These are phyloP conservation scores for Dastarcus helophoroides DNA, from an alignment of 2,888 invertebrate genomes.

Conservation along the genomic window DNA sequence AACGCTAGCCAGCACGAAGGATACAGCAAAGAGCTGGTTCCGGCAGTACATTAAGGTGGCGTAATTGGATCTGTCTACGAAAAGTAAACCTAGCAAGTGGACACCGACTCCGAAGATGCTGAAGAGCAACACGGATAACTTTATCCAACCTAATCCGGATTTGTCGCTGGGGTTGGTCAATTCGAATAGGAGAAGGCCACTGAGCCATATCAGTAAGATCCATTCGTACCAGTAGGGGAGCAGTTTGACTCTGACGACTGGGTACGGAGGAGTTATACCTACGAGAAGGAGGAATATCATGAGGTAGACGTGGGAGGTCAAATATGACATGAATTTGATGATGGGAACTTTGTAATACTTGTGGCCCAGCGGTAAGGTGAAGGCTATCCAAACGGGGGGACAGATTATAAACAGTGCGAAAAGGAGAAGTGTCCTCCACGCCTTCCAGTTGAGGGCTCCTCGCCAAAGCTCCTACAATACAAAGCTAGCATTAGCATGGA, in stretches of 20 bases:
- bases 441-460: conserved; percentile 92
- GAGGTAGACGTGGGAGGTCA: conserved; percentile 96
- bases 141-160: conserved; percentile 91
- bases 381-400: conserved; percentile 93
- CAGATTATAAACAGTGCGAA: conserved; percentile 86
- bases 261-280: conserved; percentile 78
- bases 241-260: conserved; percentile 65
- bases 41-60: conserved; percentile 85
- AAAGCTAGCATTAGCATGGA: not conserved
- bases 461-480: conserved; percentile 86
- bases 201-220: conserved; percentile 88
- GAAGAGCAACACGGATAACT: conserved; percentile 73
- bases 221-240: conserved; percentile 94
- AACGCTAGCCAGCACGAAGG: conserved; percentile 91
- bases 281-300: conserved; percentile 87
- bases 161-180: conserved; percentile 96
- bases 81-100: conserved; percentile 71
- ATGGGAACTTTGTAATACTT: conserved; percentile 97
- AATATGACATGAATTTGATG: conserved; percentile 98
- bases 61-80: conserved; percentile 57
- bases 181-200: conserved; percentile 89
- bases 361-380: conserved; percentile 89
- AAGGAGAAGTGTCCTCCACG: conserved; percentile 87
- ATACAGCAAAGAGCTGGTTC: conserved; percentile 93
- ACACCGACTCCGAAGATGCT: conserved; percentile 84